Conservation (phyloP, 2,888 invertebrate species). For the Ptychoptera contaminata region DNA sequence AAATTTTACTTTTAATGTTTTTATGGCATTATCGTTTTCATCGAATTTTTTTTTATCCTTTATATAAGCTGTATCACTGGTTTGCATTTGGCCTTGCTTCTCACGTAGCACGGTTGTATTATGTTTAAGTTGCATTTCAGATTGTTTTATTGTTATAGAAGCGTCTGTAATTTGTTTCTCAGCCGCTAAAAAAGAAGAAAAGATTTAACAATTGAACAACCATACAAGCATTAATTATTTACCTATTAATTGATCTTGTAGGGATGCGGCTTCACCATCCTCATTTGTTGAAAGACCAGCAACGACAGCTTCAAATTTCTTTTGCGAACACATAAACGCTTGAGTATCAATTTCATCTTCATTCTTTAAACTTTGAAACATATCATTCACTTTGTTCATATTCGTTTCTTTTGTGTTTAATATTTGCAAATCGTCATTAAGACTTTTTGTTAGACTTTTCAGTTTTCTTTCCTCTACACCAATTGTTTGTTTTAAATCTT, state of each 20-base stretch:
- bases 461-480: slow-evolving; percentile 51
- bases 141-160: slow-evolving; percentile 61
- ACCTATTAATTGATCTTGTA: slow-evolving; percentile 83
- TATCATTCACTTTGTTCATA: slow-evolving; percentile 40
- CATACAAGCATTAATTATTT: slow-evolving; percentile 12
- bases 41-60: slow-evolving; percentile 45
- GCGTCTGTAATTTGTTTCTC: slow-evolving; percentile 60
- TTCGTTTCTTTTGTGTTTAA: slow-evolving; percentile 42
- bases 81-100: slow-evolving; percentile 49
- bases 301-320: slow-evolving; percentile 67
- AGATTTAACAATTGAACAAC: not conserved
- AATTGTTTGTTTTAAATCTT: slow-evolving; percentile 47
- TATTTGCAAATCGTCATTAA: slow-evolving; percentile 49
- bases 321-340: slow-evolving; percentile 56
- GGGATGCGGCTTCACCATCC: slow-evolving; percentile 62
- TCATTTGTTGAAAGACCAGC: slow-evolving; percentile 67
- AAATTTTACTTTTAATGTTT: not conserved
- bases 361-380: slow-evolving; percentile 51
- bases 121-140: slow-evolving; percentile 56
- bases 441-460: slow-evolving; percentile 47
- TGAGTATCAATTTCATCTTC: slow-evolving; percentile 49
- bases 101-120: slow-evolving; percentile 42
- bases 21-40: slow-evolving; percentile 25
- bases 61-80: slow-evolving; percentile 48
- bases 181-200: slow-evolving; percentile 37